Evolutionary conservation across 2,888 invertebrate species (phyloP), one percentile per base, ranked within the genome.

Genomic region (Ormyrus rosae): DNA sequence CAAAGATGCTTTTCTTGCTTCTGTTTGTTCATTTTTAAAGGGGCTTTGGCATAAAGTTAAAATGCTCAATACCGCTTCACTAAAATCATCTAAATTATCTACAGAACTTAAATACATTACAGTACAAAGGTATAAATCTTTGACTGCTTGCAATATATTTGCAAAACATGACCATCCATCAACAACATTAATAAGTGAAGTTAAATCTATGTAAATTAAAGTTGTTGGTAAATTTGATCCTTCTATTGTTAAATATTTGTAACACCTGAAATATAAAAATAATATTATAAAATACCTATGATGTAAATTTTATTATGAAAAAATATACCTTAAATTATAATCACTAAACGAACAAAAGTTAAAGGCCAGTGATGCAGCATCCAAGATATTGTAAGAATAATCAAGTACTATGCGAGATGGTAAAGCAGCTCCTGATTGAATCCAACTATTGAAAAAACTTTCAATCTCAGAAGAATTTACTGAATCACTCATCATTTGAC

Each of bases 31-130:
- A 64, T 19, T 80, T 74, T 77, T 48, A 68, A 45, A 74, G 13
- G 80, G 80, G 61, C 82, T 80, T 71, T 80, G 80, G 55, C 80
- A 80, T 51, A 82, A 46, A 34, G 65, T 60, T 48, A 82, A 71
- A 50, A 82, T n/a, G 48, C 34, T 78, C 48, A 74, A 9, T 7
- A 80, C 78, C 9, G 74, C 45, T 65, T 80, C 80, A 13, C 9
- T 63, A 11, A 82, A 82, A 13, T 68, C 65, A 11, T 78, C 75
- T 45, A 82, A 58, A 71, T 51, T 68, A 11, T 78, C 58, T 34
- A 82, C 9, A 0, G 74, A 74, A 48, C 82, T 82, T 51, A 82
- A 71, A 68, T 82, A 82, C 77, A 82, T 82, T 10, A 82, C 78
- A 50, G 78, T 71, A 48, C 80, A 80, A 6, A 82, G 67, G 58